Evolutionary conservation across 2,797 vertebrate genomes (phyloP), one percentile per base, ranked within the genome.

Genomic region (Halcyon chelicuti): DNA sequence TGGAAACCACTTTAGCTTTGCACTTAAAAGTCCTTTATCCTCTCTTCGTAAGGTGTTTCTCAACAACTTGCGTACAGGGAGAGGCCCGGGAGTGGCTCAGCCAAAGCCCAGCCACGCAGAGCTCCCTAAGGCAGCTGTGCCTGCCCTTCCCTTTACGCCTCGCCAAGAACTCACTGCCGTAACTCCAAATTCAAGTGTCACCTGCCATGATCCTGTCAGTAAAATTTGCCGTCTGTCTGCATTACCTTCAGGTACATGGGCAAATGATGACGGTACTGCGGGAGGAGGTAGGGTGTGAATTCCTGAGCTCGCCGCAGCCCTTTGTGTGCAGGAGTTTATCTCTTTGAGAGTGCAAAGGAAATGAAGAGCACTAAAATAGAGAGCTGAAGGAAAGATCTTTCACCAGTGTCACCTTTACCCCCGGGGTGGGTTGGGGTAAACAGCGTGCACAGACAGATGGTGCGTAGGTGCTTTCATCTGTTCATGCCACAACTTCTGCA

Each of bases 181-280:
- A 73, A 87, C 79, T 89, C 54, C 55, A 62, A 73, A 79, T 76
- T 72, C 31, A 78, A 81, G 77, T n/a, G 67, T 47, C 31, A 58
- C 35, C 80, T 79, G 74, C 58, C 54, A 42, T 1, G 26, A 51
- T 65, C 46, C 84, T 70, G 42, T 85, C 78, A 84, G 92, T 66
- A 46, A 68, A 90, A 86, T 63, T 25, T 72, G 58, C 68, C 28
- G 7, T 28, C 9, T 5, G 25, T 39, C 70, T 72, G 18, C 54
- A n/a, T 49, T 86, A 10, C 66, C 61, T 67, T 75, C 61, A 63
- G 49, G 79, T 63, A 67, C 0, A 0, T 18, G 62, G 61, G 54
- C 73, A 95, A 79, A 57, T 33, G 73, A 21, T 37, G 37, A 11
- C 10, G 8, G 44, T 39, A 28, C 71, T 76, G 63, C 23, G 35